These are phyloP conservation scores for Apodemus speciosus DNA, from an alignment of 2,113 vertebrate species.

Conservation along the genomic window DNA sequence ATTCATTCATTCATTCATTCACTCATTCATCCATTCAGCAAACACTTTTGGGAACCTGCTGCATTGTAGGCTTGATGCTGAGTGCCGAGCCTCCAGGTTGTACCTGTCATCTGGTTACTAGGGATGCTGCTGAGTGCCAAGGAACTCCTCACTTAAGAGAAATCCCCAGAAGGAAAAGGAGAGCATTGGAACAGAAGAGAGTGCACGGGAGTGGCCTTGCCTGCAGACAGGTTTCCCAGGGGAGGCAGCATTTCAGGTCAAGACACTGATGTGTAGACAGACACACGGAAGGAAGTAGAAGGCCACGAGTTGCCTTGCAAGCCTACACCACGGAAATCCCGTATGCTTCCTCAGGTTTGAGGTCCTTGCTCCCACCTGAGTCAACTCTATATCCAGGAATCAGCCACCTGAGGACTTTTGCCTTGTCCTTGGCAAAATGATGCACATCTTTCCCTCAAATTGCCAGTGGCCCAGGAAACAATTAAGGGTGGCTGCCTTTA, in stretches of 20 bases:
- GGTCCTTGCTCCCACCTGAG: background rate
- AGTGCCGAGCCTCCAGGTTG: background rate
- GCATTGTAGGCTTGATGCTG: background rate
- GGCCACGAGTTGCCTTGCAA: background rate
- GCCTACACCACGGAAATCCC: background rate
- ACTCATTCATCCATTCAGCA: background rate
- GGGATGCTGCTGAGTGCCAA: background rate
- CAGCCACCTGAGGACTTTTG: background rate
- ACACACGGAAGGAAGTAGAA: background rate
- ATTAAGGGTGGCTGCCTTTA: background rate
- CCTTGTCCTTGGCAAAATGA: background rate
- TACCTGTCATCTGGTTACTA: background rate
- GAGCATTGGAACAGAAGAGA: background rate
- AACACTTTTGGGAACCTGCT: background rate
- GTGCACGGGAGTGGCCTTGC: background rate
- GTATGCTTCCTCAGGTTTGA: fast-evolving
- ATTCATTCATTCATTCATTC: background rate
- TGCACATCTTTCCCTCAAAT: background rate
- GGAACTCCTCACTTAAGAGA: background rate
- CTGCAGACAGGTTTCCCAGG: background rate
- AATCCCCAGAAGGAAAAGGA: background rate
- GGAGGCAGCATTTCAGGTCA: background rate
- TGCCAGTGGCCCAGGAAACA: conserved; percentile 9
- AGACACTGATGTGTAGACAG: background rate
- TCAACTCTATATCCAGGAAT: background rate